Base-by-base conservation (phyloP, 2,888 invertebrate species). In the Blastobasis adustella region DNA sequence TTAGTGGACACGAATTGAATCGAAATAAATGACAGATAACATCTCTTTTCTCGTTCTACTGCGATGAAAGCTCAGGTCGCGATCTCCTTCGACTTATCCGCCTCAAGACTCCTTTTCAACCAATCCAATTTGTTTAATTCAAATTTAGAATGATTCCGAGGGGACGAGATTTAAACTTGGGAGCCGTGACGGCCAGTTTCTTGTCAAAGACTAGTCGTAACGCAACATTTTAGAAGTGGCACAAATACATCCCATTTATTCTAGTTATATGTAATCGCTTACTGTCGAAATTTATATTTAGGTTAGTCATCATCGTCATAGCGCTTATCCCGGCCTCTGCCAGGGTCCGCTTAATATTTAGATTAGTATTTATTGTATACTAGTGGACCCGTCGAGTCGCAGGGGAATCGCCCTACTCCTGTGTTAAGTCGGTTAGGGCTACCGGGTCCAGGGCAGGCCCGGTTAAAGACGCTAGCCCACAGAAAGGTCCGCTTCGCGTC, bases 91-190 rank as follows among this genome's bases (percentile, higher is more conserved):
- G 44, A 43, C 37, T 49, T 49, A 50, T 46, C 45, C 46, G 46
- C 46, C 37, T 39, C 37, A 68, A 66, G 64, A 60, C 59, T 42
- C 44, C 49, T 44, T 49, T 49, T 49, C 44, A 65, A 63, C 63
- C 63, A 69, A 71, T 69, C 69, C 71, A 71, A 73, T 74, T 74
- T 74, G 70, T 70, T 72, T 71, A 73, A 74, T 74, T 65, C 63
- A 67, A 69, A 61, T 60, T 62, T 58, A 52, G 60, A 71, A 70
- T 50, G 51, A 50, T 57, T 65, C 58, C 50, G 62, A 61, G 67
- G 63, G 66, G 63, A 62, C 60, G 54, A 55, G 61, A 63, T 69
- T 71, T 65, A 65, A 69, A 69, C 58, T 61, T 66, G 52, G 62
- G 65, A 69, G 23, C 23, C 23, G 23, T 23, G 23, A 23, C 23